Base-by-base conservation (phyloP, 2,797 vertebrate species). In the Holocentrus rufus region DNA sequence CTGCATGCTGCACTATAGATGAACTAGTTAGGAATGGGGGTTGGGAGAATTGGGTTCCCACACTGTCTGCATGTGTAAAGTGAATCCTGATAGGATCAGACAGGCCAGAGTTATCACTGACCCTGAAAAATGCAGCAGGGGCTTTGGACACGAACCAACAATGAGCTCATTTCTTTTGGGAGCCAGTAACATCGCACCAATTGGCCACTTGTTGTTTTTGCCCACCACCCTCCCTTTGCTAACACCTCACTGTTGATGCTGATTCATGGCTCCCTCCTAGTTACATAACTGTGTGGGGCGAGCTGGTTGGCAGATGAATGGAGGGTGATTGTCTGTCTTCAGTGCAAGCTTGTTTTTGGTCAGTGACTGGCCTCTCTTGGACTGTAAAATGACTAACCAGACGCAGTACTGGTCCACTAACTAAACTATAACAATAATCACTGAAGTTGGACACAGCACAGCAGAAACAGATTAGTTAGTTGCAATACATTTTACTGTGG, bases 91-190 rank as follows among this genome's bases (percentile, higher is more conserved):
- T 92, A 7, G 77, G 85, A 90, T 85, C 73, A 72, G 92, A 94
- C 91, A 84, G 88, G 80, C 76, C 50, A 81, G 79, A 78, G 86
- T 85, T 90, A 85, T 91, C 91, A 88, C 87, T 90, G 92, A 90
- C 88, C 91, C 88, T 86, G 87, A 92, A 92, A 89, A 90, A 91
- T 92, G 89, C 74, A 62, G 69, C 64, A 18, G 85, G 80, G 87
- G 76, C 83, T 93, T 91, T 95, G 93, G 92, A 87, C 70, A 7
- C 74, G 84, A 87, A 87, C 90, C 91, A 93, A 87, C 87, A 85
- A 79, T 94, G 94, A 94, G 90, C 89, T 94, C 91, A 93, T 91
- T 87, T 88, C 79, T 91, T 83, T 82, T 74, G 72, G 85, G 78
- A 88, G 79, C 77, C 88, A 79, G 70, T 80, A 80, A 77, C 85